A percentile compares a stretch with the other conserved stretches of the same genome.
Evolutionary conservation across 2,888 invertebrate species (phyloP).

Genomic region (Microdon myrmicae): DNA sequence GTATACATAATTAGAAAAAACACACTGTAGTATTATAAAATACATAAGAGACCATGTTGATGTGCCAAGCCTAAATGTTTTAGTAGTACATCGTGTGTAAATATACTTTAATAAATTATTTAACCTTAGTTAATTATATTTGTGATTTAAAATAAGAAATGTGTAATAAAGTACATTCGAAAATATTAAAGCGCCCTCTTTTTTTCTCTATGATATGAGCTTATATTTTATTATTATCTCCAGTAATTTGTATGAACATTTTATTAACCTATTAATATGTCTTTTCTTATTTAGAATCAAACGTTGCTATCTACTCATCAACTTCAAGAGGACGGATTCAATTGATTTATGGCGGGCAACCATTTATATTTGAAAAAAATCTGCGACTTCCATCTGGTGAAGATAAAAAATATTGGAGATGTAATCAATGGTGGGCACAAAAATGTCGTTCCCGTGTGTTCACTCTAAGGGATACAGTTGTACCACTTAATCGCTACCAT

Average conservation of each 20-base stretch:
- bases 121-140: too few relatives aligned
- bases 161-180: too few relatives aligned
- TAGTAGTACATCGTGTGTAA: too few relatives aligned
- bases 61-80: too few relatives aligned
- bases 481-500: constrained; percentile 66
- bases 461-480: constrained; percentile 64
- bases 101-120: too few relatives aligned
- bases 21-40: too few relatives aligned
- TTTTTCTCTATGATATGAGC: too few relatives aligned
- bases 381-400: constrained; percentile 62
- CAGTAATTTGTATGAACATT: background rate
- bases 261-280: constrained; percentile 2
- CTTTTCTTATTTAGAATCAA: too few relatives aligned
- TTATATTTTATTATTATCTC: background rate
- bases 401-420: constrained; percentile 66
- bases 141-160: too few relatives aligned
- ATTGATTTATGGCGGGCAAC: constrained; percentile 66
- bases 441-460: constrained; percentile 67
- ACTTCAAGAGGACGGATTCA: constrained; percentile 66
- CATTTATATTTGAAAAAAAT: constrained; percentile 66
- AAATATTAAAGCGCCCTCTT: too few relatives aligned
- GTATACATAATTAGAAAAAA: too few relatives aligned
- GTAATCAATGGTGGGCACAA: constrained; percentile 68
- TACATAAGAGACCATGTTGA: too few relatives aligned
- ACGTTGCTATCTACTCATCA: constrained; percentile 64